Percentiles rank a stretch among this genome's conserved stretches.
Evolutionary conservation across 2,888 invertebrate species (phyloP).

Genomic region (Atethmia centrago): DNA sequence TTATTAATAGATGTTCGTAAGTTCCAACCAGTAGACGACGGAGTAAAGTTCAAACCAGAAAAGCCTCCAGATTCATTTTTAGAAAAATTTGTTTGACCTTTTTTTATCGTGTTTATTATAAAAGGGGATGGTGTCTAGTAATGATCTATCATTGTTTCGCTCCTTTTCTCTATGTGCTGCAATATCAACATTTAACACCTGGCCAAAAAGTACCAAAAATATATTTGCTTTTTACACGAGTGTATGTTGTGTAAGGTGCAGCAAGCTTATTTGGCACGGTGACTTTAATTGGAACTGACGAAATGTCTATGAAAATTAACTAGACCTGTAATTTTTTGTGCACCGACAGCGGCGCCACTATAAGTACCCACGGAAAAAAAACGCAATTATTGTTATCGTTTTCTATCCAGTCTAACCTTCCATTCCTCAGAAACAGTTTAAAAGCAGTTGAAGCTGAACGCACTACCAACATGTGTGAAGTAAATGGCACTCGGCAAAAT

Average conservation of each 20-base stretch:
- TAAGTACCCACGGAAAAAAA: neutral
- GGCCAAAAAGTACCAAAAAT: neutral
- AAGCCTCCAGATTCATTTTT: too few species aligned
- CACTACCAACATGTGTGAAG: constrained; percentile 5
- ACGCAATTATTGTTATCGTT: neutral
- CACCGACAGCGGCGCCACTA: too few species aligned
- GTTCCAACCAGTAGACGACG: too few species aligned
- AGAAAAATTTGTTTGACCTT: too few species aligned
- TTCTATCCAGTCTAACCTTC: neutral
- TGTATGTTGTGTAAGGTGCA: neutral
- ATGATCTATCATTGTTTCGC: neutral
- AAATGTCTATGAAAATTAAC: neutral
- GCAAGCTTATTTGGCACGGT: neutral
- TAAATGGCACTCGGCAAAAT: constrained; percentile 27
- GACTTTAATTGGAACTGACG: neutral
- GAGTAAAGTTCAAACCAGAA: neutral
- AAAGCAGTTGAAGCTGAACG: constrained; percentile 16
- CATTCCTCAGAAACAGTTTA: constrained; percentile 8
- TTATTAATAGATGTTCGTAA: too few species aligned
- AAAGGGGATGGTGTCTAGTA: neutral
- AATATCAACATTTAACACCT: neutral
- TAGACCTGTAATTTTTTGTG: neutral
- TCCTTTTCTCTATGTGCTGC: neutral
- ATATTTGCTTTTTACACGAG: neutral
- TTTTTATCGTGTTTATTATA: neutral